A percentile compares a stretch with the other conserved stretches of the same genome.
These are phyloP conservation scores for Semaprochilodus insignis DNA, from an alignment of 2,797 vertebrate genomes.

Conservation along the genomic window DNA sequence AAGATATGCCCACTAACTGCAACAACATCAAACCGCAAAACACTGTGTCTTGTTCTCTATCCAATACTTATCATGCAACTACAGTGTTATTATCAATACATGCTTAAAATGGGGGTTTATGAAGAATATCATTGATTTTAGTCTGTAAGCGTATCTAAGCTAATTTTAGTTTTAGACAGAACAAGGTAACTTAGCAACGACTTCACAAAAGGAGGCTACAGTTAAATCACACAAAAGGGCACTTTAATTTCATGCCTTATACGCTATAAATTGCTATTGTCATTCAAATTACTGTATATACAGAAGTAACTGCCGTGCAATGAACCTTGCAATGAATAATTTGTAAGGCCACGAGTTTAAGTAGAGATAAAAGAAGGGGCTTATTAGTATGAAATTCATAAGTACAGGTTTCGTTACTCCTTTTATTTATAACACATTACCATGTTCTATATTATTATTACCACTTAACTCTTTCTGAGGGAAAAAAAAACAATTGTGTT, in stretches of 20 bases:
- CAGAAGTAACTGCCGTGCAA: background rate
- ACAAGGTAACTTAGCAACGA: conserved; percentile 40
- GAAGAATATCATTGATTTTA: conserved; percentile 1
- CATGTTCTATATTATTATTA: background rate
- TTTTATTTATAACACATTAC: conserved; percentile 5
- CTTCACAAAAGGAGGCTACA: conserved; percentile 23
- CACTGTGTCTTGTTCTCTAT: too few relatives aligned
- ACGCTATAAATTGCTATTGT: background rate
- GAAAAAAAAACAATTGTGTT: background rate
- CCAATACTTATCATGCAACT: background rate
- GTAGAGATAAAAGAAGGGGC: background rate
- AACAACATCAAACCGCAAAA: background rate
- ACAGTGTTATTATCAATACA: conserved; percentile 6
- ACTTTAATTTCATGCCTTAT: conserved; percentile 46
- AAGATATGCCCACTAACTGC: background rate
- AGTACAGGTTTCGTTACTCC: background rate
- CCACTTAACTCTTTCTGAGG: background rate
- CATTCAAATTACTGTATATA: background rate
- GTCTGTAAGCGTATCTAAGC: conserved; percentile 7
- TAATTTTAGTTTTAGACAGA: conserved; percentile 43
- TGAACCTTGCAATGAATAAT: conserved; percentile 7
- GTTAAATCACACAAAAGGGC: conserved; percentile 29
- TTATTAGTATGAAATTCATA: background rate
- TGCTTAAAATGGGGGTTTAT: background rate
- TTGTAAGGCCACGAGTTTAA: background rate